These are phyloP conservation scores for Rotaria macrura DNA, from an alignment of 2,888 invertebrate species.

Conservation along the genomic window DNA sequence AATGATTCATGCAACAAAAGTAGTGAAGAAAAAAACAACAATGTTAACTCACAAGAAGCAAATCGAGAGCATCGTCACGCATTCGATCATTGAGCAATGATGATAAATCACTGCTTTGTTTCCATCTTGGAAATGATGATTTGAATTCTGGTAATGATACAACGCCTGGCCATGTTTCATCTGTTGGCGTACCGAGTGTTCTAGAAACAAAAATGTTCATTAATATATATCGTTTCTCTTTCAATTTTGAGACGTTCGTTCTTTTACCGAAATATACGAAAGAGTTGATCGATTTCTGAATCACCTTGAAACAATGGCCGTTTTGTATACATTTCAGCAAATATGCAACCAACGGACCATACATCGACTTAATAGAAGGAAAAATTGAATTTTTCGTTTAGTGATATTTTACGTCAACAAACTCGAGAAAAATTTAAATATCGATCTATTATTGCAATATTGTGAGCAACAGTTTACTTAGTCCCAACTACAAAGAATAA, in stretches of 20 bases:
- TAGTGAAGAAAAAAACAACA: conserved; percentile 54
- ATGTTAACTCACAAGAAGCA: conserved; percentile 61
- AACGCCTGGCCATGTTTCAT: conserved; percentile 79
- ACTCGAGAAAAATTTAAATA: no score
- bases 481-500: no score
- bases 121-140: conserved; percentile 79
- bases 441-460: no score
- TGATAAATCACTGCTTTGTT: conserved; percentile 46
- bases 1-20: neutral
- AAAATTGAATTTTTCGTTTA: no score
- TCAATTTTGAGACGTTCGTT: no score
- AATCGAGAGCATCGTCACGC: conserved; percentile 40
- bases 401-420: no score
- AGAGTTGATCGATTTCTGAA: conserved; percentile 94
- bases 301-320: conserved; percentile 91
- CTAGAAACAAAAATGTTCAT: neutral
- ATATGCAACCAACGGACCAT: conserved; percentile 94
- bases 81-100: neutral
- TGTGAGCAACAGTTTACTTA: no score
- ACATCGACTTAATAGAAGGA: conserved; percentile 61
- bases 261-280: conserved; percentile 75
- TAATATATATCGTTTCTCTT: no score
- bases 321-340: conserved; percentile 77
- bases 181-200: conserved; percentile 69
- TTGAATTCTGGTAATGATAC: conserved; percentile 76